Base-by-base conservation (phyloP, 2,797 vertebrate genomes). In the Oreonectes daqikongensis region DNA sequence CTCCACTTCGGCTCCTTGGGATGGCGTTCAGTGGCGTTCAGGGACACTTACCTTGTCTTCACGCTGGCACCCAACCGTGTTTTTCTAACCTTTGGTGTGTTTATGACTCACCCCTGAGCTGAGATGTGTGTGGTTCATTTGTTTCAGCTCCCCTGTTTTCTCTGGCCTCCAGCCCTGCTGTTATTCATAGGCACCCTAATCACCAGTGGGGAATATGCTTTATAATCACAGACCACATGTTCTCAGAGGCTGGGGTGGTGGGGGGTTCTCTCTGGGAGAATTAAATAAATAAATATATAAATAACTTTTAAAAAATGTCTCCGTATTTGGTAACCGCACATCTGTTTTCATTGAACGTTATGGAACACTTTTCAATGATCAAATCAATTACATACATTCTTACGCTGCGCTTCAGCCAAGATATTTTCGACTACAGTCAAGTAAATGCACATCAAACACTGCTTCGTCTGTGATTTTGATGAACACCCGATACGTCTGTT, bases 181-280 rank as follows among this genome's bases (percentile, higher is more conserved):
- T 91, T 91, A 92, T 91, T 93, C 91, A 91, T 91, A 92, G 90
- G 88, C 89, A 86, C 88, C 88, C 83, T 82, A 88, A 90, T 92
- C 90, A 89, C 84, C 85, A 88, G 85, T 82, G 85, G 84, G 88
- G 86, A 85, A 82, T 59, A 67, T 52, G 72, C 80, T 81, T 84
- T 84, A 88, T 90, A 88, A 89, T 88, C 88, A 92, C 84, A 84
- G 86, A 89, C 84, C 85, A 86, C 87, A 84, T 90, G 87, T 79
- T 85, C 82, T 83, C 78, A 63, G 72, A 63, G 78, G 64, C 72
- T 76, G 57, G 76, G 70, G 82, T 59, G 74, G 44, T 26, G 30
- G 14, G 30, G 52, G 46, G 63, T 42, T 26, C 68, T 79, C 75
- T 72, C 12, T 2, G 60, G 69, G 73, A 64, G 20, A 81, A 75